Evolutionary conservation across 2,113 vertebrate species (phyloP).

Genomic region (Gavia stellata): DNA sequence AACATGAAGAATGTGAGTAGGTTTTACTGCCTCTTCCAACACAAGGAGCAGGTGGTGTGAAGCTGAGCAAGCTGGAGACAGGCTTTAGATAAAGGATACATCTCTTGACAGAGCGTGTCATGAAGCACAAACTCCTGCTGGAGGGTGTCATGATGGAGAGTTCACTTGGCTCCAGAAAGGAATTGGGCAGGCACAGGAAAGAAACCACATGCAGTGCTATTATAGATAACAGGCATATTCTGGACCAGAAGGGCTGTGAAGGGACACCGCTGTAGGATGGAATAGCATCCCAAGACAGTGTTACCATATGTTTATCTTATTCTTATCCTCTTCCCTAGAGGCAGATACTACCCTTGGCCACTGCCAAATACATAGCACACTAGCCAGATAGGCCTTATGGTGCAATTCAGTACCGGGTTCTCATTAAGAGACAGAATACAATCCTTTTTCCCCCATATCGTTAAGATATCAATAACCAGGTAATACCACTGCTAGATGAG

Average conservation of each 20-base stretch:
- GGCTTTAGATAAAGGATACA: background rate
- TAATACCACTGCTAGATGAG: background rate
- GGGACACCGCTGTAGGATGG: background rate
- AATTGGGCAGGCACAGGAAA: background rate
- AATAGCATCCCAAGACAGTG: background rate
- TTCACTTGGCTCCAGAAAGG: background rate
- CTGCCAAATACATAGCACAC: background rate
- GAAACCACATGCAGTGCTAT: background rate
- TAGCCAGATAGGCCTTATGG: background rate
- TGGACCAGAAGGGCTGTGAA: conserved; percentile 4
- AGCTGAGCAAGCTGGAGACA: background rate
- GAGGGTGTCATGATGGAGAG: background rate
- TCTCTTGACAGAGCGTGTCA: background rate
- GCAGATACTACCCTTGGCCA: background rate
- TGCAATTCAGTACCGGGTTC: background rate
- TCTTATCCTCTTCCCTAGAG: background rate
- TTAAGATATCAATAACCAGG: background rate
- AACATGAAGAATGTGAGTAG: background rate
- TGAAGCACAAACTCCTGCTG: background rate
- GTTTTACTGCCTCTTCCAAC: background rate
- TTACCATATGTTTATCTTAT: background rate
- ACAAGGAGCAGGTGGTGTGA: background rate
- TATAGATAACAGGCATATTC: background rate
- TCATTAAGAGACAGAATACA: background rate
- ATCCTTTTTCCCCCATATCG: background rate